A percentile compares a stretch with the other conserved stretches of the same genome.
These are phyloP conservation scores for Drosophila phalerata DNA, from an alignment of 2,888 invertebrate genomes.

Conservation along the genomic window DNA sequence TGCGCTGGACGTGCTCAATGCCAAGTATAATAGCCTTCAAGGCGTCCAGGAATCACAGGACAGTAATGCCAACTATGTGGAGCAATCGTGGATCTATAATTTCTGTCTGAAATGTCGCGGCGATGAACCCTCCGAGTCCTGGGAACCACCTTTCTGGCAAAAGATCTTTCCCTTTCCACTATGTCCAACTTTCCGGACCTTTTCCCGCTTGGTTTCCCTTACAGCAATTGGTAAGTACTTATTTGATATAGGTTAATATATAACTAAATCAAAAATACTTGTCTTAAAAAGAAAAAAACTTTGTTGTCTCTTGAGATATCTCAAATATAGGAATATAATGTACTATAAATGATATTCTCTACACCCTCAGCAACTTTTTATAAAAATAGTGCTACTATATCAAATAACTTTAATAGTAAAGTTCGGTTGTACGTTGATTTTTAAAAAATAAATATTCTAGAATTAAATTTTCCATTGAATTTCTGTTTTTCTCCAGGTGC, in stretches of 20 bases:
- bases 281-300: too few relatives aligned
- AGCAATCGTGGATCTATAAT: constrained; percentile 92
- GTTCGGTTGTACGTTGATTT: too few relatives aligned
- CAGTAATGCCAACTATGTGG: constrained; percentile 72
- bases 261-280: too few relatives aligned
- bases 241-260: fast-evolving
- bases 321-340: too few relatives aligned
- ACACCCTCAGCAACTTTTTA: too few relatives aligned
- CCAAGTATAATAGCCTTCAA: constrained; percentile 76
- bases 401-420: too few relatives aligned
- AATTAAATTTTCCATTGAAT: too few relatives aligned
- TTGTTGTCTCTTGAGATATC: too few relatives aligned
- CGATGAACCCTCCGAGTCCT: constrained; percentile 91
- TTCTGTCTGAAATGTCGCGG: constrained; percentile 92
- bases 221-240: constrained; percentile 88
- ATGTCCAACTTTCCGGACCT: constrained; percentile 93
- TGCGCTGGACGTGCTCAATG: constrained; percentile 81
- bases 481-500: constrained; percentile 85
- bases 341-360: too few relatives aligned
- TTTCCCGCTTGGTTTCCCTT: constrained; percentile 91
- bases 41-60: constrained; percentile 33
- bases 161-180: constrained; percentile 93
- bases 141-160: constrained; percentile 94
- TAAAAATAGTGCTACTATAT: too few relatives aligned
- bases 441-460: too few relatives aligned